These are phyloP conservation scores for Hirtodrosophila trivittata DNA, from an alignment of 2,888 invertebrate genomes.

Conservation along the genomic window DNA sequence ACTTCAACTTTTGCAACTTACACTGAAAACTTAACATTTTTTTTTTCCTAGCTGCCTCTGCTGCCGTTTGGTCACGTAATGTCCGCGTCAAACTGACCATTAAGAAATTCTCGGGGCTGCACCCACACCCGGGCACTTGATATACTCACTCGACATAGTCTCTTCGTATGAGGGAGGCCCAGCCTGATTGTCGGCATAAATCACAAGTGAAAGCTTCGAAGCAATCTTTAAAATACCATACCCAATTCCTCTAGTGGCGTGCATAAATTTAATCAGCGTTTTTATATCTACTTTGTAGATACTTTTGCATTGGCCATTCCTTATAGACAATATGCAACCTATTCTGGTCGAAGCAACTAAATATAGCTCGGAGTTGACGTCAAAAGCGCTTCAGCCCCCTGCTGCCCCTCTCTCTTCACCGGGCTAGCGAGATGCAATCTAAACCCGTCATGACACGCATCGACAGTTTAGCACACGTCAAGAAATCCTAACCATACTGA, in stretches of 20 bases:
- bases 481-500: constrained; percentile 1
- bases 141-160: constrained; percentile 16
- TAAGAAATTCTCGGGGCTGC: constrained; percentile 65
- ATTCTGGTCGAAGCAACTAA: constrained; percentile 19
- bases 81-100: constrained; percentile 51
- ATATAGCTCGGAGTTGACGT: constrained; percentile 40
- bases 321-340: constrained; percentile 37
- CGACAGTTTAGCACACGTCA: constrained; percentile 37
- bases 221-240: constrained; percentile 44
- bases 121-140: constrained; percentile 34
- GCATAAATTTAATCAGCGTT: constrained; percentile 62
- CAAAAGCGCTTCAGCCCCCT: constrained; percentile 13
- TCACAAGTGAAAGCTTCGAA: constrained; percentile 56
- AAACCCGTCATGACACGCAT: constrained; percentile 41
- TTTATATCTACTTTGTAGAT: constrained; percentile 43
- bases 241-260: constrained; percentile 30
- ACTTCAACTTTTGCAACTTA: constrained; percentile 37
- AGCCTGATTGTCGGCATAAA: constrained; percentile 58
- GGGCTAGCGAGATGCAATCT: constrained; percentile 50
- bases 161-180: constrained; percentile 10
- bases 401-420: not conserved
- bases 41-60: not conserved
- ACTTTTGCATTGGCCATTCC: constrained; percentile 33
- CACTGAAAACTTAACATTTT: constrained; percentile 1
- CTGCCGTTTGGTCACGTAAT: constrained; percentile 63